phyloP scores from a whole-genome alignment of 2,888 invertebrate species.

The Eudasyphora cyanicolor region DNA sequence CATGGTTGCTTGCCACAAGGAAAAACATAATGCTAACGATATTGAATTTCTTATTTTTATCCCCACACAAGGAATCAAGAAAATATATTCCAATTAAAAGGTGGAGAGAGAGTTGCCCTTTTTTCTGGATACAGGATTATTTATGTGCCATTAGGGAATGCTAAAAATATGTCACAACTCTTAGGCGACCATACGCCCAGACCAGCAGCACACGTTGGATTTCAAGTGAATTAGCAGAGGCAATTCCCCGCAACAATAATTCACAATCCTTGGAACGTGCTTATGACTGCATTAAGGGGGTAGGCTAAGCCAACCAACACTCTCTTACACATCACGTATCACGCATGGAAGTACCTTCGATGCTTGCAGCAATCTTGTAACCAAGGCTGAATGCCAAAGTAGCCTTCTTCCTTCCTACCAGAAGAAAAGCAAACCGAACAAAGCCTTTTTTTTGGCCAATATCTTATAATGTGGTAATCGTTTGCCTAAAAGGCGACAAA shows the following conservation, averaged over 20 bases:
- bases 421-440: slow-evolving; percentile 25
- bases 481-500: slow-evolving; percentile 79
- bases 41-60: slow-evolving; percentile 60
- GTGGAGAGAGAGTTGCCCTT: slow-evolving; percentile 51
- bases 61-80: background rate
- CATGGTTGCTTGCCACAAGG: slow-evolving; percentile 30
- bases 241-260: slow-evolving; percentile 61
- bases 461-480: slow-evolving; percentile 78
- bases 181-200: slow-evolving; percentile 23
- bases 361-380: background rate
- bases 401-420: slow-evolving; percentile 11
- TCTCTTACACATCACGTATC: background rate
- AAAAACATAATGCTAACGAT: slow-evolving; percentile 45
- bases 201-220: slow-evolving; percentile 36
- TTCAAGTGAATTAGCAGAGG: slow-evolving; percentile 50
- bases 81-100: slow-evolving; percentile 4
- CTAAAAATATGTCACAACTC: slow-evolving; percentile 76
- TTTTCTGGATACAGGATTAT: slow-evolving; percentile 71
- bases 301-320: slow-evolving; percentile 20
- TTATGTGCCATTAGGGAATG: slow-evolving; percentile 76
- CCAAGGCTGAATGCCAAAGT: slow-evolving; percentile 3
- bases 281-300: slow-evolving; percentile 63
- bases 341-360: background rate
- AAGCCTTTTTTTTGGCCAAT: slow-evolving; percentile 65
- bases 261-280: slow-evolving; percentile 63